A percentile compares a stretch with the other conserved stretches of the same genome.
phyloP scores from a whole-genome alignment of 2,888 invertebrate species.

The Agelastica alni region DNA sequence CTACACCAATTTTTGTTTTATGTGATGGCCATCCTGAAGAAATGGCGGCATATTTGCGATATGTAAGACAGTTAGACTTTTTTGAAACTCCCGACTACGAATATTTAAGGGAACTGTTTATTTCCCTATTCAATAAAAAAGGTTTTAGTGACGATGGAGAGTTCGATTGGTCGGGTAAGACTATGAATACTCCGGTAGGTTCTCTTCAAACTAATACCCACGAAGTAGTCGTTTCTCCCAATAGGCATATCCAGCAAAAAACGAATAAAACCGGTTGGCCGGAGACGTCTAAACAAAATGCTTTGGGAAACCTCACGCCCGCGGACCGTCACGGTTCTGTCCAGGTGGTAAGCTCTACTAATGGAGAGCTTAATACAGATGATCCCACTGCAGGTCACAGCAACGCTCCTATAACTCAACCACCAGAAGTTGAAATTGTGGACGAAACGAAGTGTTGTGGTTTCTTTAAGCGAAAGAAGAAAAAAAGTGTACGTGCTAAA shows the following conservation, averaged over 20 bases:
- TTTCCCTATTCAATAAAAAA: constrained; percentile 86
- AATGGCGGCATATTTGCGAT: constrained; percentile 96
- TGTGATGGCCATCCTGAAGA: constrained; percentile 92
- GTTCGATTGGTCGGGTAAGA: constrained; percentile 94
- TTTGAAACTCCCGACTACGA: constrained; percentile 99
- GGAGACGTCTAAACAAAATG: constrained; percentile 82
- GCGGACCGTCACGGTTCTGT: constrained; percentile 97
- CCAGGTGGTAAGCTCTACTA: constrained; percentile 97
- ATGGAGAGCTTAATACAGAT: constrained; percentile 92
- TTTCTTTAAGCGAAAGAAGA: constrained; percentile 99
- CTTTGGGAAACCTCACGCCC: constrained; percentile 85
- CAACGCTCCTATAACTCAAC: constrained; percentile 94
- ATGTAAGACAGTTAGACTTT: constrained; percentile 96
- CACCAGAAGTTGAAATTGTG: constrained; percentile 90
- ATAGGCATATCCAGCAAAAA: constrained; percentile 78
- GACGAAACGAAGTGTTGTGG: constrained; percentile 99
- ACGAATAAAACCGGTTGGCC: constrained; percentile 79
- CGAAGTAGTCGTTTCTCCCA: constrained; percentile 88
- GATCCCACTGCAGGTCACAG: constrained; percentile 97
- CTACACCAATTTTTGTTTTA: constrained; percentile 94
- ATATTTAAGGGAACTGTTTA: constrained; percentile 94
- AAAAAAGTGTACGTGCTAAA: constrained; percentile 69
- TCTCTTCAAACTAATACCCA: constrained; percentile 90
- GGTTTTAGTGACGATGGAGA: constrained; percentile 89
- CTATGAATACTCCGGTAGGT: constrained; percentile 83